Evolutionary conservation across 2,113 vertebrate genomes (phyloP), one percentile per base, ranked within the genome.

Genomic region (Reinhardtius hippoglossoides): DNA sequence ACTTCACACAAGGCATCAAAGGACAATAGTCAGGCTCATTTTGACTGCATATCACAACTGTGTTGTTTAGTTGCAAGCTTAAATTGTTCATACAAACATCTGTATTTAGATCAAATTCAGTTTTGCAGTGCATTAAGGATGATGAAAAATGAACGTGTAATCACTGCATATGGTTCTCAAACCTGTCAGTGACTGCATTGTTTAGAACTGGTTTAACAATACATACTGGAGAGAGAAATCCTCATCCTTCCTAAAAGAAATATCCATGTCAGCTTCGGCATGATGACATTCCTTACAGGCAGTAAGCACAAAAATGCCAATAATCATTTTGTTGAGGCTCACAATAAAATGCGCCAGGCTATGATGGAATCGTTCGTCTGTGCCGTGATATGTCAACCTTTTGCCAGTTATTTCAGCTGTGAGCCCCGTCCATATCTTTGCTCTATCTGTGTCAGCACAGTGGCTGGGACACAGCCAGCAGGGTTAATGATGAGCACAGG

Each of bases 401-500:
- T 67, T 63, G 69, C 74, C 76, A 84, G 75, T 77, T 70, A 75
- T 84, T 82, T 84, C 76, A 59, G 81, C 40, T 23, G 37, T 71
- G 55, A 74, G 69, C 66, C 64, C 79, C 76, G 52, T 80, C 59
- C 78, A 55, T 81, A 71, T 75, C 84, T 48, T 26, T 83, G 55
- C 62, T 75, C 65, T 62, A 24, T 73, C 75, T 78, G 44, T 82
- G 82, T 84, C 71, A 77, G 76, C 80, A 52, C 78, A 75, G 78
- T 9, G 5, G 82, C 81, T 68, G 27, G 65, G 86, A 74, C 44
- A 12, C 16, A 81, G 86, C 82, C 78, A 86, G 81, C 80, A 31
- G 76, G 84, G 84, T 89, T 91, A 88, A 92, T 86, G 86, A 90
- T 83, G 88, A 88, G 82, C 58, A 71, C 26, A 37, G 75, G 86